Evolutionary conservation across 2,888 invertebrate species (phyloP), one percentile per base, ranked within the genome.

Genomic region (Temnothorax ravouxi): DNA sequence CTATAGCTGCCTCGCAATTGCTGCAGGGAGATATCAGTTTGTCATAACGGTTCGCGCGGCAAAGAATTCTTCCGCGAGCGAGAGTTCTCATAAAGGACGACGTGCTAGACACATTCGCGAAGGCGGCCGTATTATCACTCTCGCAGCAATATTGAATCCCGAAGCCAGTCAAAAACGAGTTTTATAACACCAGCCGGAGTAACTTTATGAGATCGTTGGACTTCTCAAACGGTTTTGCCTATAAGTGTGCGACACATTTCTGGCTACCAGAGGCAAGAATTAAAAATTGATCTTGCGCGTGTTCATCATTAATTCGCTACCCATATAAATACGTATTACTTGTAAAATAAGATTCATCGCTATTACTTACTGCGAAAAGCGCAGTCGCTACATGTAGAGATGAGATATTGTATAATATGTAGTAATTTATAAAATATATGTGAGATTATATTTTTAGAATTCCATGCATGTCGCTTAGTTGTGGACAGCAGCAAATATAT

Each of bases 101-200:
- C 18, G 44, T 15, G 21, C 41, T 66, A 77, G 64, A 77, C 41
- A 41, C 52, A 54, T 66, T 54, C 41, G 38, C 76, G 38, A 64
- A 76, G 25, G 64, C 13, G 54, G 3, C 3, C 38, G 52, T 75
- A 84, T 64, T 64, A 83, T 86, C 79, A 50, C 71, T 84, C 66
- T 25, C 74, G 59, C 52, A 66, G 21, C 69, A 71, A 88, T 88
- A 88, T 88, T 86, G 83, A 86, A 88, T 77, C 77, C 61, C 44
- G 50, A 29, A 34, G n/a, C n/a, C 64, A 80, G 56, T 80, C 69
- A 41, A 47, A 62, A 44, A 50, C n/a, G 59, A 61, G 77, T 82
- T 86, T 84, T 80, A 67, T 61, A 67, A 75, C 71, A 64, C 62
- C 54, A 44, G 5, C 59, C 18, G 50, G 3, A 66, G 18, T 41